Conservation (phyloP, 1,140 invertebrate genomes). For the Teleopsis dalmanni region DNA sequence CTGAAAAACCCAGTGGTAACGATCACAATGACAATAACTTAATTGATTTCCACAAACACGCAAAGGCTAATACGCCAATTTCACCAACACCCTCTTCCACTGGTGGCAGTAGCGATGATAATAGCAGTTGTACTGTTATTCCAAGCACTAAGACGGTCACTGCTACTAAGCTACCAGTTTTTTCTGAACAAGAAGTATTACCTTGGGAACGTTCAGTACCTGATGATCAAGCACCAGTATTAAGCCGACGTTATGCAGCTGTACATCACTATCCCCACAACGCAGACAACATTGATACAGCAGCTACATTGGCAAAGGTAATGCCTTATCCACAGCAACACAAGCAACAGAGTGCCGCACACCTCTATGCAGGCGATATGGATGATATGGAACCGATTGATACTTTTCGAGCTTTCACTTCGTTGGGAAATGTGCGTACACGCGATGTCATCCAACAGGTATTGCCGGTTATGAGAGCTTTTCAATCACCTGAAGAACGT, state of each 20-base stretch:
- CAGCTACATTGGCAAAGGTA: conserved; percentile 33
- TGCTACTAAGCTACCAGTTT: conserved; percentile 7
- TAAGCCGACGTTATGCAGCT: conserved; percentile 38
- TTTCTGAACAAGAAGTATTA: conserved; percentile 34
- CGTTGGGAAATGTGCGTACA: conserved; percentile 39
- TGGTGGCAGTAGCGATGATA: neutral
- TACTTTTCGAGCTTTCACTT: conserved; percentile 34
- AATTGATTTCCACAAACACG: conserved; percentile 33
- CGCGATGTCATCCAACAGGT: conserved; percentile 44
- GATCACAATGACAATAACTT: conserved; percentile 44
- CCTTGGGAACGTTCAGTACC: conserved; percentile 32
- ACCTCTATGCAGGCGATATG: conserved; percentile 24
- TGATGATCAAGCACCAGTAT: conserved; percentile 32
- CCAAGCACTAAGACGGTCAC: conserved; percentile 21
- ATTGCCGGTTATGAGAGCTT: conserved; percentile 33
- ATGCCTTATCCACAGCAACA: conserved; percentile 38
- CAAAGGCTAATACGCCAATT: conserved; percentile 18
- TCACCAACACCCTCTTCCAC: conserved; percentile 23
- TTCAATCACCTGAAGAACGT: conserved; percentile 50
- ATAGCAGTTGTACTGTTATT: too few species aligned
- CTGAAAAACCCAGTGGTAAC: conserved; percentile 18
- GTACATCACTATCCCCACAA: conserved; percentile 27
- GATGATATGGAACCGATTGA: conserved; percentile 33
- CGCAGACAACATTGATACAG: conserved; percentile 28
- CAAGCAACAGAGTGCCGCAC: conserved; percentile 28